Conservation (phyloP, 2,888 invertebrate genomes). For the Spialia ferax region DNA sequence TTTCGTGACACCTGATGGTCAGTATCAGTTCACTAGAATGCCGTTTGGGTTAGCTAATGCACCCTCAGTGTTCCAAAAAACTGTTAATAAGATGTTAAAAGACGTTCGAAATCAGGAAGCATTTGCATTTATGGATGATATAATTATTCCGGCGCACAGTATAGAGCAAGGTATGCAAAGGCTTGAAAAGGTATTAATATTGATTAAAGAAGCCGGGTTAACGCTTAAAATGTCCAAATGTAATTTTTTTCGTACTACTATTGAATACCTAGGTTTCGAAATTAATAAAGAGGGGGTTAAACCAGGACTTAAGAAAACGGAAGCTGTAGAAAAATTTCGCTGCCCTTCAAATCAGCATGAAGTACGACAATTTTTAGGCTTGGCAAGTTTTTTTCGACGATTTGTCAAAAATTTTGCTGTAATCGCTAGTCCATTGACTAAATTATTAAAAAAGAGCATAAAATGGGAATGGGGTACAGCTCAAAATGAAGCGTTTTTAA, state of each 20-base stretch:
- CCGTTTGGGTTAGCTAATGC: constrained; percentile 8
- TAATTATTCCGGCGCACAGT: not conserved
- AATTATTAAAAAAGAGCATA: not conserved
- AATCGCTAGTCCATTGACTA: constrained; percentile 6
- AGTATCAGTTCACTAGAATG: constrained; percentile 1
- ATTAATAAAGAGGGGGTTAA: not conserved
- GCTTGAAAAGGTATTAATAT: not conserved
- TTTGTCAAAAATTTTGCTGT: constrained; percentile 3
- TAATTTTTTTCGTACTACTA: not conserved
- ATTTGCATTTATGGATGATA: constrained; percentile 10
- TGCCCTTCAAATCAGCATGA: not conserved
- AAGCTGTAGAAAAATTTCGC: constrained; percentile 3
- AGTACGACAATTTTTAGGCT: constrained; percentile 1
- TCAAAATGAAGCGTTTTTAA: not conserved
- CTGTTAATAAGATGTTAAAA: not conserved
- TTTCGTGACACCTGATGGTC: constrained; percentile 59
- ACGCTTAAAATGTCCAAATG: not conserved
- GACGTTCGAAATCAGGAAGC: not conserved
- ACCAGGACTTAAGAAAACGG: constrained; percentile 3
- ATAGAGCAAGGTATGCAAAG: constrained; percentile 7
- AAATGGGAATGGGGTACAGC: not conserved
- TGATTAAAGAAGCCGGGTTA: not conserved
- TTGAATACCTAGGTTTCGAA: constrained; percentile 13
- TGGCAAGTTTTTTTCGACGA: constrained; percentile 15
- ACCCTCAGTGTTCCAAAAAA: constrained; percentile 9